These are phyloP conservation scores for Peribatodes rhomboidaria DNA, from an alignment of 2,888 invertebrate genomes.

Conservation along the genomic window DNA sequence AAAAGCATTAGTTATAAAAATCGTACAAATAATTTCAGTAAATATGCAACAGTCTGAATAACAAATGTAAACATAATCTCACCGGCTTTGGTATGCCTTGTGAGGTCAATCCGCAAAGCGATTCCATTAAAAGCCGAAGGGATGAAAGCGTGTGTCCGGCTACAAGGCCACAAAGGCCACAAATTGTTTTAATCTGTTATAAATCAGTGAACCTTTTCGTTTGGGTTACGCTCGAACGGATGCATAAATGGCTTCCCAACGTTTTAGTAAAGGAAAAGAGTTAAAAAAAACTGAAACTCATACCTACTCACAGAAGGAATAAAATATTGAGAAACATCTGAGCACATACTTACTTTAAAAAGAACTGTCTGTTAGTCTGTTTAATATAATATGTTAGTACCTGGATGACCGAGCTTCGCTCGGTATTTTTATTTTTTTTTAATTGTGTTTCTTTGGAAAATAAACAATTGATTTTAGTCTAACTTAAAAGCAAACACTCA, in stretches of 20 bases:
- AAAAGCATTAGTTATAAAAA: neutral
- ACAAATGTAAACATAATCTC: conserved; percentile 11
- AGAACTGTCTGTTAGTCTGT: too few relatives aligned
- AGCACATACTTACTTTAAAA: too few relatives aligned
- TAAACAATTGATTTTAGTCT: too few relatives aligned
- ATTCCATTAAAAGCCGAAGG: conserved; percentile 43
- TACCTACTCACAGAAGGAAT: neutral
- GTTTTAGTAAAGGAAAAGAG: conserved; percentile 20
- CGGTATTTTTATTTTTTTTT: too few relatives aligned
- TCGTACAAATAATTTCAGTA: neutral
- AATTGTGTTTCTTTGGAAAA: too few relatives aligned
- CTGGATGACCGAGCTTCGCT: too few relatives aligned
- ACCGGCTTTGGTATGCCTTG: conserved; percentile 26
- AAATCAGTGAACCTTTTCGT: conserved; percentile 47
- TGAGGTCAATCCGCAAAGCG: conserved; percentile 42
- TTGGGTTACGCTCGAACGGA: conserved; percentile 38
- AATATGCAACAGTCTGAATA: conserved; percentile 3
- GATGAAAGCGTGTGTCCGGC: conserved; percentile 51
- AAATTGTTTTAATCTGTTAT: conserved; percentile 53
- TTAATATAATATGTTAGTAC: too few relatives aligned
- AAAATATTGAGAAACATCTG: neutral
- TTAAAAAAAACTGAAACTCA: neutral
- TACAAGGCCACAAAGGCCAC: conserved; percentile 47
- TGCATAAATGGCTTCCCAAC: conserved; percentile 37
- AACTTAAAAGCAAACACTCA: too few relatives aligned